phyloP scores from a whole-genome alignment of 2,888 invertebrate species.

The Yponomeuta cagnagella region DNA sequence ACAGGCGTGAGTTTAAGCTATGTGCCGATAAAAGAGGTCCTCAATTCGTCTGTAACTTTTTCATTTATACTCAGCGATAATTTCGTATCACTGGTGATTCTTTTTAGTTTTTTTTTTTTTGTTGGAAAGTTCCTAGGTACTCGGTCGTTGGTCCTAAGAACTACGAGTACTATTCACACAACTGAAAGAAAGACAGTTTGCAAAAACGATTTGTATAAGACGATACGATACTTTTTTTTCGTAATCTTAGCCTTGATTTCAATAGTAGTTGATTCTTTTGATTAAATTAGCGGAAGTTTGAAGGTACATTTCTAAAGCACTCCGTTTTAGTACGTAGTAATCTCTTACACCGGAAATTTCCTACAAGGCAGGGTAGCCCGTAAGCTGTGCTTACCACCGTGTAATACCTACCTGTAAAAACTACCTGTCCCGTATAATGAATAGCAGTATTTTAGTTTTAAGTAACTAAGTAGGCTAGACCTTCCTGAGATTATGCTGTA shows the following conservation, averaged over 20 bases:
- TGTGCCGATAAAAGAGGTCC: no score
- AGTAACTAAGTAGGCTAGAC: constrained; percentile 55
- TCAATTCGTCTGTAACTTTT: no score
- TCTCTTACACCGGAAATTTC: background rate
- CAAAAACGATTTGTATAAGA: background rate
- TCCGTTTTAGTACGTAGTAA: background rate
- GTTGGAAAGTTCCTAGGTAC: no score
- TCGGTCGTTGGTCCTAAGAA: no score
- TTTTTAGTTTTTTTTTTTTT: no score
- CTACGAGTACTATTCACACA: no score
- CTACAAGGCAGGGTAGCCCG: constrained; percentile 26
- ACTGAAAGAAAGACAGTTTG: background rate
- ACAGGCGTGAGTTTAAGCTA: no score
- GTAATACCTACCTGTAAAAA: constrained; percentile 52
- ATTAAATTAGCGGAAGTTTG: no score
- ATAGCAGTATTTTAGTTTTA: constrained; percentile 69
- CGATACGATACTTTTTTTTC: constrained; percentile 27
- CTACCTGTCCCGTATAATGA: constrained; percentile 31
- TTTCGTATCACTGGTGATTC: no score
- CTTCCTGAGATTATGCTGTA: constrained; percentile 55
- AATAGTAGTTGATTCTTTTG: no score
- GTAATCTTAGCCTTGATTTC: constrained; percentile 39
- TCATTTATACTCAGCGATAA: no score
- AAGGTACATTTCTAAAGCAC: no score
- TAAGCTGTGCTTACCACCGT: constrained; percentile 54